Evolutionary conservation across 2,888 invertebrate genomes (phyloP), one percentile per base, ranked within the genome.

Genomic region (Gisinianus flammeolus): DNA sequence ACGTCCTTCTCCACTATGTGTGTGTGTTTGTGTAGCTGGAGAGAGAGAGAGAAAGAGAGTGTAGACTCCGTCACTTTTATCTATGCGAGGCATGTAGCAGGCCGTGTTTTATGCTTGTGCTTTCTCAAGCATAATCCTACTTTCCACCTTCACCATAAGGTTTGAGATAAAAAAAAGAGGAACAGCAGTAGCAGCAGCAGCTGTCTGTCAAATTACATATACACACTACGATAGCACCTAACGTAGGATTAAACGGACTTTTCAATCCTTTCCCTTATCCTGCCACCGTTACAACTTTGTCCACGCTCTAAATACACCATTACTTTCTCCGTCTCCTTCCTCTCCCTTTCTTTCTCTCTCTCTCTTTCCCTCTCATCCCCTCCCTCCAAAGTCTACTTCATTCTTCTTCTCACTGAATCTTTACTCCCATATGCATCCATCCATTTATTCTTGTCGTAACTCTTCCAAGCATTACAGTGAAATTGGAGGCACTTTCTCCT

Each of bases 201-300:
- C 56, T 58, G 35, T 33, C 30, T 62, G 35, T 52, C 68, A 76
- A 76, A 76, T 76, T 76, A 76, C 66, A 62, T 68, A 68, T 68
- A 44, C 68, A 68, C 62, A 62, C 24, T 6, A 44, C 44, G 68
- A 68, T 68, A 68, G 44, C 44, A 30, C 31, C 67, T 67, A 33
- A 68, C 31, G 26, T 56, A n/a, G 72, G 33, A 72, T 33, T 62
- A 72, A 58, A 72, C 58, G 56, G 33, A 62, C 31, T 58, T 72
- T 72, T 28, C 33, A 28, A 31, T 33, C 30, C n/a, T 72, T 24
- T 24, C 19, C 33, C 62, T 62, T 26, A 28, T 28, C 28, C 28
- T 44, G 2, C 26, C 28, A 62, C 5, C 2, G 62, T 24, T 10
- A 26, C 26, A 28, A 62, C 28, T 26, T 26, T 62, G 3, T 58